Conservation (phyloP, 2,797 vertebrate species). For the Tinamus major region DNA sequence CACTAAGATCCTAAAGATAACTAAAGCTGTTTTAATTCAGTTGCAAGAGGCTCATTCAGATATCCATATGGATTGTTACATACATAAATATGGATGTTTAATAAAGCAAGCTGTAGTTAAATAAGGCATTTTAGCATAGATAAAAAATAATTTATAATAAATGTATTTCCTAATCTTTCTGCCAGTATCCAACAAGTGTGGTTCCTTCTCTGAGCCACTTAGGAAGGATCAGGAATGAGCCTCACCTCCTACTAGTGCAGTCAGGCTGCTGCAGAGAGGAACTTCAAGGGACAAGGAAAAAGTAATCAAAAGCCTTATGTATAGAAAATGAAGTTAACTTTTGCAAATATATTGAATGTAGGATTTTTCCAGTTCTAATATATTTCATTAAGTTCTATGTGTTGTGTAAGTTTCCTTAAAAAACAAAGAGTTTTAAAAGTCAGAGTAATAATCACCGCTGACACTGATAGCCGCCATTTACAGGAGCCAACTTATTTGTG, state of each 20-base stretch:
- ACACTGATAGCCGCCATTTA: slow-evolving; percentile 28
- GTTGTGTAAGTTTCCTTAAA: background rate
- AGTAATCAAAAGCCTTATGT: background rate
- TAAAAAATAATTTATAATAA: background rate
- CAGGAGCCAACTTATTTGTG: slow-evolving; percentile 42
- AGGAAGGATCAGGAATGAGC: background rate
- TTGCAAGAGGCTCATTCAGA: background rate
- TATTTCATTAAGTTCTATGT: background rate
- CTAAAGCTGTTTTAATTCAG: background rate
- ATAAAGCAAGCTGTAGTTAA: background rate
- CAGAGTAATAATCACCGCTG: background rate
- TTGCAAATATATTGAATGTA: background rate
- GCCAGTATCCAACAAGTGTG: accelerated
- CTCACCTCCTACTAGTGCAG: accelerated
- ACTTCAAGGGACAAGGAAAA: background rate
- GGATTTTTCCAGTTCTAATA: background rate
- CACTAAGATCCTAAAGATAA: background rate
- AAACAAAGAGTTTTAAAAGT: background rate
- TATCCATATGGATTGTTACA: background rate
- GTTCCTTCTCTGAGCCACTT: background rate
- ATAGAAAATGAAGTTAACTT: background rate
- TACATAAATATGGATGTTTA: background rate
- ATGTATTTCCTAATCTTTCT: background rate
- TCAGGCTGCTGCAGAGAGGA: background rate
- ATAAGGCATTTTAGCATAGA: background rate